Evolutionary conservation across 2,797 vertebrate species (phyloP), one percentile per base, ranked within the genome.

Genomic region (Chromobotia macracanthus): DNA sequence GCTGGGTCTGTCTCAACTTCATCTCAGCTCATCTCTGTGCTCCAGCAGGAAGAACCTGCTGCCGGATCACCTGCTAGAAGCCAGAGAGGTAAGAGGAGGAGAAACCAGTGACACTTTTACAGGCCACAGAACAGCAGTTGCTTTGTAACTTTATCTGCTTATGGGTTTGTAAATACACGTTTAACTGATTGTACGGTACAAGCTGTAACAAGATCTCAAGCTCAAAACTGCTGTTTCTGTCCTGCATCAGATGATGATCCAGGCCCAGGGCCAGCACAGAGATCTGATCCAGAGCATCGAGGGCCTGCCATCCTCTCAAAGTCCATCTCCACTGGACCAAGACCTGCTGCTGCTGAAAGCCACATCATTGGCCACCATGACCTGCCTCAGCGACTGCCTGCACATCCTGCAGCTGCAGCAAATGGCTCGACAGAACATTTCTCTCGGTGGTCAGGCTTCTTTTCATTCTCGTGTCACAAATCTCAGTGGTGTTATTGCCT

Each of bases 301-400:
- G 92, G 95, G 95, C 80, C 94, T 99, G 74, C 96, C 97, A 16
- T 82, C 92, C 21, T 94, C 94, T 10, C 94, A 95, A 11, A 94
- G 95, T 84, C 93, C 97, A 78, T 96, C 95, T 50, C 95, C 97
- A 25, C 90, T 99, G 82, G 97, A 99, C 93, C 97, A 97, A 91
- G 98, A 99, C 84, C 92, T 99, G 0, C 89, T 99, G 84, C 95
- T 99, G 95, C 95, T 99, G 66, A 99, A 99, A 89, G 98, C 98
- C 85, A 99, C 98, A 11, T 98, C 98, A 66, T 95, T 97, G 96
- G 98, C 98, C 86, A 99, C 98, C 72, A 96, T 99, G 95, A 97
- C 94, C 92, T 99, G 98, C 90, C 94, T 99, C 86, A 95, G 95
- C 63, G 98, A 99, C 90, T 99, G 98, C 89, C 95, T 99, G 88